phyloP scores from a whole-genome alignment of 2,797 vertebrate genomes.

The Poliocrania exsul region DNA sequence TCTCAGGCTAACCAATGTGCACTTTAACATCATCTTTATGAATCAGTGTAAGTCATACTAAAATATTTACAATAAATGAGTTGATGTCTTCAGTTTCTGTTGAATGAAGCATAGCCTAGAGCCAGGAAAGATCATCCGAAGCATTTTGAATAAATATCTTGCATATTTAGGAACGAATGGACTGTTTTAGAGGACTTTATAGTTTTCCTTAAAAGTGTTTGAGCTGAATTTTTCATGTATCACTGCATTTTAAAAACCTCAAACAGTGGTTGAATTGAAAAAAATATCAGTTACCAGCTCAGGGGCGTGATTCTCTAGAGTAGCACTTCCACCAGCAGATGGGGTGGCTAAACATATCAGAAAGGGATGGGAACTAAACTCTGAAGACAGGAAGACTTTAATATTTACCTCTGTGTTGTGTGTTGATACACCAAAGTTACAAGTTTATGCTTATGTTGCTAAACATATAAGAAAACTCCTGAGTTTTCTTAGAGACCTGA shows the following conservation, averaged over 20 bases:
- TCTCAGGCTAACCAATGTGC: not conserved
- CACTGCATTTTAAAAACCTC: not conserved
- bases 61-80: not conserved
- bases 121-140: not conserved
- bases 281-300: not conserved
- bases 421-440: not conserved
- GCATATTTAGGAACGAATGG: not conserved
- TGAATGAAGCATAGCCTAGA: not conserved
- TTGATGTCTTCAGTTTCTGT: not conserved
- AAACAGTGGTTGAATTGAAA: not conserved
- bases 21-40: not conserved
- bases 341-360: not conserved
- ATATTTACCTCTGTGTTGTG: not conserved
- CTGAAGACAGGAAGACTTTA: not conserved
- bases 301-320: not conserved
- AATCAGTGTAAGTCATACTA: not conserved
- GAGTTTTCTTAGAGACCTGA: not conserved
- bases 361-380: not conserved
- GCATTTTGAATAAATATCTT: not conserved
- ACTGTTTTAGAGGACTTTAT: not conserved
- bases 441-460: not conserved
- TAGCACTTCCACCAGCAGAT: slow-evolving; percentile 27
- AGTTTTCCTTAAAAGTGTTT: not conserved
- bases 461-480: not conserved
- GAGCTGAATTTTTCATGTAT: not conserved